Evolutionary conservation across 2,888 invertebrate species (phyloP), one percentile per base, ranked within the genome.

Genomic region (Hydroisotoma schaefferi): DNA sequence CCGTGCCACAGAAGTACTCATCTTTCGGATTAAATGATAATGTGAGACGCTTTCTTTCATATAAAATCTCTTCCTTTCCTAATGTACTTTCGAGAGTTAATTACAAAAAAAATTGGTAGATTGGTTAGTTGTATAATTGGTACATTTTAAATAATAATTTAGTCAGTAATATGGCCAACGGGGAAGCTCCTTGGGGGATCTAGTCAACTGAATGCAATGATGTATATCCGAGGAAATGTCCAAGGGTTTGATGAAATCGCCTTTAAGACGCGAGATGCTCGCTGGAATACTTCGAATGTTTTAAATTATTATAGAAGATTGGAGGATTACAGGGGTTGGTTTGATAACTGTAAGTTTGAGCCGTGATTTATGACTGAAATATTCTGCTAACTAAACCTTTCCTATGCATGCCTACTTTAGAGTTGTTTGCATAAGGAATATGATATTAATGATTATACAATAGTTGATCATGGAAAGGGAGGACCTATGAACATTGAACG

Each of bases 171-270:
- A 4, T 54, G 52, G 47, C 54, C 54, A 2, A 53, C 59, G 20
- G 59, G 59, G 5, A 63, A 55, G 46, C 52, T 59, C 2, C 40
- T 63, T 2, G 63, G 66, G 12, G 66, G 66, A 20, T 58, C 61
- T 23, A 59, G 61, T 54, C 53, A 58, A 23, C 53, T 66, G 3
- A 66, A 66, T 27, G 63, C 57, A 2, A 63, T 67, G 63, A 67
- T 67, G 56, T 63, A 67, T 20, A 57, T 67, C 10, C 29, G 67
- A 10, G 68, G 65, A 25, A 68, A 65, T 55, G 62, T 65, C 12
- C 64, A 67, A 53, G 68, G 68, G 1, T 68, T 68, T 37, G 65
- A 68, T 58, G 59, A 58, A 28, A 58, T 68, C 2, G 68, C 65
- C 0, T 49, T 57, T n/a, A 59, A 58, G 28, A 58, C 63, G 1